Conservation (phyloP, 2,113 vertebrate genomes). For the Gadus chalcogrammus region DNA sequence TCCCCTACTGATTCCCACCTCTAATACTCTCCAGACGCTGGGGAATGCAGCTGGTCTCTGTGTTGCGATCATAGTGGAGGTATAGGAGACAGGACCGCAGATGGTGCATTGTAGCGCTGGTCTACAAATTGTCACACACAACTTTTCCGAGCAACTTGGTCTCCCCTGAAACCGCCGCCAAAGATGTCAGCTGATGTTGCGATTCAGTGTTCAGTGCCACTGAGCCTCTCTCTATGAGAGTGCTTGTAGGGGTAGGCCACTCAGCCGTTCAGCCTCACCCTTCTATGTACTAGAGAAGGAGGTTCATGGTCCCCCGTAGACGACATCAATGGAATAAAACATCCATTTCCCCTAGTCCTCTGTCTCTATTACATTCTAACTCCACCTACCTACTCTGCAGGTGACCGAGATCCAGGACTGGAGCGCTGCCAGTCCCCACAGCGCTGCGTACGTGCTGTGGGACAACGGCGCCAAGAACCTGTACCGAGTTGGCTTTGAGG, state of each 20-base stretch:
- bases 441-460: constrained; percentile 97
- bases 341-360: neutral
- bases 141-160: too few species aligned
- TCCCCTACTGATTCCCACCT: constrained; percentile 11
- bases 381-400: constrained; percentile 59
- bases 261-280: too few species aligned
- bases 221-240: too few species aligned
- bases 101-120: neutral
- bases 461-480: constrained; percentile 99
- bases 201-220: too few species aligned
- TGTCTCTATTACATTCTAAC: too few species aligned
- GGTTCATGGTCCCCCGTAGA: too few species aligned
- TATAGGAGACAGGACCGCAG: constrained; percentile 1
- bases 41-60: constrained; percentile 17
- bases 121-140: too few species aligned
- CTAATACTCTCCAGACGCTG: constrained; percentile 27
- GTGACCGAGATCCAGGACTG: constrained; percentile 99
- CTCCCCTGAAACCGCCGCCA: neutral
- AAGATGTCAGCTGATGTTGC: neutral
- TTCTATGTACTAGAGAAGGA: too few species aligned
- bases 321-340: too few species aligned
- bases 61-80: neutral
- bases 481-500: constrained; percentile 98
- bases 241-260: too few species aligned
- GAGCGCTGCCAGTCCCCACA: constrained; percentile 97